Base-by-base conservation (phyloP, 2,797 vertebrate genomes). In the Halcyon smyrnensis region DNA sequence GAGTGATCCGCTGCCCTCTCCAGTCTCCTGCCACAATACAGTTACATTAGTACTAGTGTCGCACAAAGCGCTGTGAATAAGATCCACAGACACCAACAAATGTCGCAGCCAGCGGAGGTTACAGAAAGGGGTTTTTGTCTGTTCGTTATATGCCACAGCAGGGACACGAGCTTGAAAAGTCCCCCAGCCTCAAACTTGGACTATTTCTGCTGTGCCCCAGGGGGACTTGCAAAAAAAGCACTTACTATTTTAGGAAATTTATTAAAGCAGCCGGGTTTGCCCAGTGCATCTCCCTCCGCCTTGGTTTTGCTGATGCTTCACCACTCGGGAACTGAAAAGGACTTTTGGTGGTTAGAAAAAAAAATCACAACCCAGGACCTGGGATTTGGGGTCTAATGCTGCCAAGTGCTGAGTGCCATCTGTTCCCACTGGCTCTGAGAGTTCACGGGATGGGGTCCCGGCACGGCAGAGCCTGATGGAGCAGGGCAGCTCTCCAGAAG, bases 41-140 rank as follows among this genome's bases (percentile, higher is more conserved):
- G 96, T 97, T 96, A 96, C 96, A 95, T 91, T 97, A 54, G 92
- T 89, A 92, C 96, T 28, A 64, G 77, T 84, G 90, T 92, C 6
- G 63, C 77, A 87, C 95, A 83, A 90, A 96, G 89, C 32, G 9
- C 75, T 12, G 28, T n/a, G 91, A 96, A 87, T 91, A 11, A 54
- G 94, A 92, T 79, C 80, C 79, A 68, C 90, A 81, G 85, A 92
- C 82, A 86, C 46, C 39, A 68, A 93, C 92, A 88, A 82, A 48
- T 82, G 93, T 87, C 53, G 46, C 93, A 92, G 93, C 87, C 97
- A 93, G 95, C 68, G 2, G 97, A 95, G 95, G 93, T 83, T 94
- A 79, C 93, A 94, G 94, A 96, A 97, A 97, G 87, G 92, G 93
- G 71, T 15, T 96, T 97, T 97, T 97, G 96, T 97, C 93, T 96